Evolutionary conservation across 2,113 vertebrate genomes (phyloP).

Genomic region (Fulmarus glacialis): DNA sequence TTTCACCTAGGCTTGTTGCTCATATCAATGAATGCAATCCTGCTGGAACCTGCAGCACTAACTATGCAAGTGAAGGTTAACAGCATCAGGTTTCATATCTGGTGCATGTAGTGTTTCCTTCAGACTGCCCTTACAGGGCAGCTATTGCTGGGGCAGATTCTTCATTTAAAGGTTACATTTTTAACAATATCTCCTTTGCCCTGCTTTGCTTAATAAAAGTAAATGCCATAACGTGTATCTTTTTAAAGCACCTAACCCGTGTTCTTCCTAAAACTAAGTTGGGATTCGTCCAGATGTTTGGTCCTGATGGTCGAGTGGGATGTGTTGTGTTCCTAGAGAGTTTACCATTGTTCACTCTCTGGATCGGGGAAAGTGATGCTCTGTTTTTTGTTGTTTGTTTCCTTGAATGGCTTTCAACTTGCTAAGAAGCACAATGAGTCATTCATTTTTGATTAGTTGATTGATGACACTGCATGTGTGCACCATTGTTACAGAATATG

Average conservation of each 20-base stretch:
- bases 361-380: background rate
- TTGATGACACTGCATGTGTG: slow-evolving; percentile 28
- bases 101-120: background rate
- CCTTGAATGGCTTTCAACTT: background rate
- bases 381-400: slow-evolving; percentile 31
- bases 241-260: background rate
- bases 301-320: background rate
- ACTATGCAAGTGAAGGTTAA: background rate
- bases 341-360: background rate
- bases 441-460: slow-evolving; percentile 38
- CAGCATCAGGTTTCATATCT: background rate
- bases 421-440: slow-evolving; percentile 11
- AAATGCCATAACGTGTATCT: background rate
- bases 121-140: background rate
- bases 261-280: background rate
- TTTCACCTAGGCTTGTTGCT: background rate
- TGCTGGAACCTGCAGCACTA: background rate
- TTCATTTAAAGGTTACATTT: background rate
- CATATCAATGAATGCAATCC: background rate
- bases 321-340: background rate
- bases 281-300: background rate
- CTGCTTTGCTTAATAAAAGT: background rate
- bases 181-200: background rate
- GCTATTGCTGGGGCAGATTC: background rate
- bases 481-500: background rate